Percentiles rank a stretch among this genome's conserved stretches.
phyloP scores from a whole-genome alignment of 1,140 invertebrate species.

The Polyergus mexicanus region DNA sequence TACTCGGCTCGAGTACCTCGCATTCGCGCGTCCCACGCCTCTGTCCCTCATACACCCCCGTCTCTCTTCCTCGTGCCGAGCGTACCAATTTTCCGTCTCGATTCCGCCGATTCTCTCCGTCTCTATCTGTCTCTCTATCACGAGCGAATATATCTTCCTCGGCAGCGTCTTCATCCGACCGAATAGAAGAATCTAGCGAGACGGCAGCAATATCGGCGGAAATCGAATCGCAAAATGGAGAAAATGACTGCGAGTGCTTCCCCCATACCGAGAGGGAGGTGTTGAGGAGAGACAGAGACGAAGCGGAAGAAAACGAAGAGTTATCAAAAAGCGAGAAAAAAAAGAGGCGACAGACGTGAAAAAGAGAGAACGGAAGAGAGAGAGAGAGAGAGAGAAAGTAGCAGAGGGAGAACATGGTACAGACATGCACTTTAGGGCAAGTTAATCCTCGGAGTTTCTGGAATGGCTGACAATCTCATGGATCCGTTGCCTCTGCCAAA shows the following conservation, averaged over 20 bases:
- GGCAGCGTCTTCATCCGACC: slow-evolving; percentile 77
- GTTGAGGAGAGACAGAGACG: slow-evolving; percentile 64
- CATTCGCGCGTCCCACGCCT: slow-evolving; percentile 33
- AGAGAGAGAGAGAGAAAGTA: slow-evolving; percentile 41
- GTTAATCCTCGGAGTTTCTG: slow-evolving; percentile 82
- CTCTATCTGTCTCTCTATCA: slow-evolving; percentile 52
- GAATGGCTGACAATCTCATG: slow-evolving; percentile 82
- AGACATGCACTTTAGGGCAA: slow-evolving; percentile 80
- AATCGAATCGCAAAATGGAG: slow-evolving; percentile 85
- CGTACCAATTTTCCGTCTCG: slow-evolving; percentile 54
- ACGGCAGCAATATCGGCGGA: slow-evolving; percentile 84
- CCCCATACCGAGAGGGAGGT: slow-evolving; percentile 32
- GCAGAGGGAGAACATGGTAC: slow-evolving; percentile 35
- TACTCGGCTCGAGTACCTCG: slow-evolving; percentile 1
- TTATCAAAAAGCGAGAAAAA: slow-evolving; percentile 39
- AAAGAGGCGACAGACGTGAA: not conserved
- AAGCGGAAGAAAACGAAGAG: slow-evolving; percentile 15
- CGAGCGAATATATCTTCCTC: slow-evolving; percentile 78
- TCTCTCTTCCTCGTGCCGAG: slow-evolving; percentile 30
- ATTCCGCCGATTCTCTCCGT: slow-evolving; percentile 58
- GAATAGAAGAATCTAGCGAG: slow-evolving; percentile 84
- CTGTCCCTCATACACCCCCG: not conserved
- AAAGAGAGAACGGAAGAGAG: not conserved
- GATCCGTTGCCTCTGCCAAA: slow-evolving; percentile 69
- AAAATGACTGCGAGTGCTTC: slow-evolving; percentile 81